These are phyloP conservation scores for Barbus barbus DNA, from an alignment of 2,113 vertebrate genomes.

Conservation along the genomic window DNA sequence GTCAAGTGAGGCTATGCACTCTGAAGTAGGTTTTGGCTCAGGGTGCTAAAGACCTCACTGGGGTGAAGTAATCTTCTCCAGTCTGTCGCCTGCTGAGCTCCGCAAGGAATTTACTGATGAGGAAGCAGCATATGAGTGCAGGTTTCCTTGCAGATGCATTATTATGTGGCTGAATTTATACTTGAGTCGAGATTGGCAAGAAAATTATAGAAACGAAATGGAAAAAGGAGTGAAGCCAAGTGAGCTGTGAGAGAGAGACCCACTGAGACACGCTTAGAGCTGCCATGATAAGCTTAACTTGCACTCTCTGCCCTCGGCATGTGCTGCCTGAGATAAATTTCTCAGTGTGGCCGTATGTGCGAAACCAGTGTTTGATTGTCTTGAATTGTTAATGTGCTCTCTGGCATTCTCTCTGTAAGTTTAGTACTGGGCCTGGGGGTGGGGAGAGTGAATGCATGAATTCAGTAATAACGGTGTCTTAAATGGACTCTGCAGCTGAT, in stretches of 20 bases:
- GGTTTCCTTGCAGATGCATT: conserved; percentile 1
- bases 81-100: background rate
- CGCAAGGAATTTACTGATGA: conserved; percentile 17
- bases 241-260: background rate
- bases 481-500: conserved; percentile 8
- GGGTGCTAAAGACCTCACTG: conserved; percentile 6
- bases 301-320: conserved; percentile 9
- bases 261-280: conserved; percentile 11
- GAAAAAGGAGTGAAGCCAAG: background rate
- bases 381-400: conserved; percentile 39
- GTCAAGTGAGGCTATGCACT: background rate
- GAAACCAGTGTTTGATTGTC: background rate
- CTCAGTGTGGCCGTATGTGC: conserved; percentile 5
- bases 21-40: conserved; percentile 19
- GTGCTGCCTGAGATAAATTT: conserved; percentile 29
- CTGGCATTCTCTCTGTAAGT: background rate
- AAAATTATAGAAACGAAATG: background rate
- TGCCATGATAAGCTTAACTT: conserved; percentile 26
- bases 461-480: background rate
- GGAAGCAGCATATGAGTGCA: conserved; percentile 1
- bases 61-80: conserved; percentile 20
- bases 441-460: conserved; percentile 1
- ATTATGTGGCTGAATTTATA: conserved; percentile 29
- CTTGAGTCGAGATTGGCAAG: background rate
- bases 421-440: background rate